Percentiles rank a stretch among this genome's conserved stretches.
phyloP scores from a whole-genome alignment of 2,888 invertebrate genomes.

The Heliconius ethilla region DNA sequence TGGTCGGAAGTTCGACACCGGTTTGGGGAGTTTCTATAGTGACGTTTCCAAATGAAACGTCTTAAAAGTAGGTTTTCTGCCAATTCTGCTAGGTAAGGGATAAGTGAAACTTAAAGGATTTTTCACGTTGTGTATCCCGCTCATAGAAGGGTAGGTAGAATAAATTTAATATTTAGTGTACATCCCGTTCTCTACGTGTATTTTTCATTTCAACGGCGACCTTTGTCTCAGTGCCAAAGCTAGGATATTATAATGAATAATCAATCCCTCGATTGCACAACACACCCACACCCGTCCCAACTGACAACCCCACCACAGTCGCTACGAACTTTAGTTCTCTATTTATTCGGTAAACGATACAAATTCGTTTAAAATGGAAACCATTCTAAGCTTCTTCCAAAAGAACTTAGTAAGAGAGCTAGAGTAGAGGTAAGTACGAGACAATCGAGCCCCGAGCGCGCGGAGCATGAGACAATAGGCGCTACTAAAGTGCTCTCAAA shows the following conservation, averaged over 20 bases:
- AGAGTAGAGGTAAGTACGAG: not conserved
- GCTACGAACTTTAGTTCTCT: not conserved
- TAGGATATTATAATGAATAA: too few species aligned
- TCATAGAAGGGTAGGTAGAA: too few species aligned
- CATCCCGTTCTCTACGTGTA: too few species aligned
- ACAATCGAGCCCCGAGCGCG: slow-evolving; percentile 28
- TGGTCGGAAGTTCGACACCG: not conserved
- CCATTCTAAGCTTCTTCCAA: slow-evolving; percentile 12
- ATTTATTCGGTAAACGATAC: not conserved
- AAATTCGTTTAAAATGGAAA: not conserved
- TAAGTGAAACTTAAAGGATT: too few species aligned
- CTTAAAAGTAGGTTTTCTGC: not conserved
- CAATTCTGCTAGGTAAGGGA: too few species aligned
- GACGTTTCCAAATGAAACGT: too few species aligned
- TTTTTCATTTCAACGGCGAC: too few species aligned
- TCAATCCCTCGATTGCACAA: too few species aligned
- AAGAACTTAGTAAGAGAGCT: slow-evolving; percentile 7
- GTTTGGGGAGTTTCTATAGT: not conserved
- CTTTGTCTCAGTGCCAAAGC: too few species aligned
- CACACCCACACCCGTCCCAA: too few species aligned
- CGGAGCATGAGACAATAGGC: slow-evolving; percentile 27
- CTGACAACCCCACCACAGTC: not conserved
- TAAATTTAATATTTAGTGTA: too few species aligned
- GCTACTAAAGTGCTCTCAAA: slow-evolving; percentile 31
- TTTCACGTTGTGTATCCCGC: too few species aligned